Base-by-base conservation (phyloP, 2,888 invertebrate species). In the Acanthosepion pharaonis region DNA sequence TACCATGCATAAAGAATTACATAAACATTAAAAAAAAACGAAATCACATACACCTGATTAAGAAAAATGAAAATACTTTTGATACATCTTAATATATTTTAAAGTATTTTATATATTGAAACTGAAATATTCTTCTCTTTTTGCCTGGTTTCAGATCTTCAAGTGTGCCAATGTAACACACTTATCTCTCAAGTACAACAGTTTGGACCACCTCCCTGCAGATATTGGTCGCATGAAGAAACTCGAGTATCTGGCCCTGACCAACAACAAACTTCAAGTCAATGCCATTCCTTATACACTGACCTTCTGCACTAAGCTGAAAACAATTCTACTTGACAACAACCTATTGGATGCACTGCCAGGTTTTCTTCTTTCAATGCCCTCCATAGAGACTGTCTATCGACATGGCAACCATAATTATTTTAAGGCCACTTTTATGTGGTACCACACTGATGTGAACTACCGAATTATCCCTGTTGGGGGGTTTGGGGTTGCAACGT, bases 391-490 rank as follows among this genome's bases (percentile, higher is more conserved):
- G 94, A 97, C 97, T 53, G 97, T 98, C n/a, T 97, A 98, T 96
- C 97, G 98, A 59, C 97, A 98, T 96, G 98, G 98, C 91, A 98
- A 98, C 96, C 97, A 98, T 96, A 98, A 98, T 95, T 98, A 98
- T 95, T 98, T 98, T 96, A 97, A 97, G 95, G 97, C 97, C 20
- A 97, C 97, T 5, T 98, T 98, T 95, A 97, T 98, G 97, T 98
- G 98, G 98, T 98, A 97, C 95, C 97, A 98, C 95, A 97, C 97
- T 6, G 97, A 97, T 95, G 97, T 97, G 18, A 97, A 97, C 95
- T 97, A 97, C 94, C 96, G 97, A 94, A 97, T 97, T 93, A 97
- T 97, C 53, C 96, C 96, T 9, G 96, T 96, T n/a, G 95, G 95
- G 78, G 96, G 97, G 53, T 95, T 95, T 33, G 96, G 95, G 64